These are phyloP conservation scores for Leptopilina clavipes DNA, from an alignment of 1,140 invertebrate species.

Conservation along the genomic window DNA sequence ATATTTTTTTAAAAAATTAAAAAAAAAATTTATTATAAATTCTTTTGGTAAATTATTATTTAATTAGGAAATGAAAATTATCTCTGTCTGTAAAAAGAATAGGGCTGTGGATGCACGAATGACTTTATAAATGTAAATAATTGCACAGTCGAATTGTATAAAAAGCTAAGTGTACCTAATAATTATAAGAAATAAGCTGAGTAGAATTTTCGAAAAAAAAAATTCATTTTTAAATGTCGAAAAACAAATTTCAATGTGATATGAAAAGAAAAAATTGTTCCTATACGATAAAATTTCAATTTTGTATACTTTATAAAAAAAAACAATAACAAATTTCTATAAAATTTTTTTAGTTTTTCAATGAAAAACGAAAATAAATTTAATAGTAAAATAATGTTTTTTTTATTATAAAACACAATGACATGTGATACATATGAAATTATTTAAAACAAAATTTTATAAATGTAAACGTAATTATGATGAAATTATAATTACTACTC, in stretches of 20 bases:
- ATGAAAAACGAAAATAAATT: no score
- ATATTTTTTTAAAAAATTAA: no score
- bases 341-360: no score
- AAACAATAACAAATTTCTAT: no score
- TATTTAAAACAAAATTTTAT: not conserved
- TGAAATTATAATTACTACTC: conserved; percentile 8
- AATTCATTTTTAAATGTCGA: not conserved
- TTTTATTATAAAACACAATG: no score
- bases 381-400: no score
- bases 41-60: no score
- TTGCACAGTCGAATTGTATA: conserved; percentile 26
- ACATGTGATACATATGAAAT: no score
- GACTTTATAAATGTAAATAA: conserved; percentile 21
- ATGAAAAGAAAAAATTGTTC: not conserved
- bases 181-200: conserved; percentile 30
- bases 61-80: not conserved
- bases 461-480: not conserved
- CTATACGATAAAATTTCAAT: no score
- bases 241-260: not conserved
- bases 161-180: conserved; percentile 33
- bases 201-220: not conserved
- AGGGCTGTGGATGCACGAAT: conserved; percentile 32
- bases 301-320: no score
- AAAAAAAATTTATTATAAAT: no score
- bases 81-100: conserved; percentile 23